Conservation (phyloP, 2,888 invertebrate genomes). For the Sinotaia quadrata region DNA sequence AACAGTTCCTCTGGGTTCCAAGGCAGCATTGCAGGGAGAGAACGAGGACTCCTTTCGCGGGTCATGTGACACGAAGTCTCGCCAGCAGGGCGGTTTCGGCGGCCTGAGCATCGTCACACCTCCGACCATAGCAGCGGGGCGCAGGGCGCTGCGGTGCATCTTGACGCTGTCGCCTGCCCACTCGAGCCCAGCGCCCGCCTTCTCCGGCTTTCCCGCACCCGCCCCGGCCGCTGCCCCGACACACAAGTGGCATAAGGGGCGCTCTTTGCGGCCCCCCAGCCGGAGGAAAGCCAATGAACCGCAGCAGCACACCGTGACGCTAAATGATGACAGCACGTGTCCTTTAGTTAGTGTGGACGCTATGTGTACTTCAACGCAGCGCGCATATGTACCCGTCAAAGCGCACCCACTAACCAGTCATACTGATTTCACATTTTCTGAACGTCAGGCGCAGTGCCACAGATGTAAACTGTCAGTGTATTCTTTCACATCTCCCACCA, state of each 20-base stretch:
- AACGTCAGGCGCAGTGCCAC: neutral
- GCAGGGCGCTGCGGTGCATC: conserved; percentile 17
- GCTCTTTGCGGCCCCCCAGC: conserved; percentile 27
- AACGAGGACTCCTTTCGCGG: conserved; percentile 17
- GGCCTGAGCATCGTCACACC: conserved; percentile 44
- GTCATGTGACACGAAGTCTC: conserved; percentile 52
- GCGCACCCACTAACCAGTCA: neutral
- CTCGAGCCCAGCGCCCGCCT: conserved; percentile 1
- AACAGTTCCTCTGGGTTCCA: conserved; percentile 5
- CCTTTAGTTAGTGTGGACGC: no score
- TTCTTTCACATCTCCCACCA: neutral
- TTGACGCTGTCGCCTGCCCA: conserved; percentile 7
- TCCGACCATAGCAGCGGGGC: conserved; percentile 15
- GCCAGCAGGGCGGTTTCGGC: conserved; percentile 65
- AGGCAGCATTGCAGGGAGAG: conserved; percentile 9
- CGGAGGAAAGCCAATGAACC: conserved; percentile 28
- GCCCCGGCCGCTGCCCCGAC: conserved; percentile 10
- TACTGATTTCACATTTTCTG: neutral
- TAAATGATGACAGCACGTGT: neutral
- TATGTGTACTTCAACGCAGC: neutral
- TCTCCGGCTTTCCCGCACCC: conserved; percentile 15
- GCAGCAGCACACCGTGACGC: conserved; percentile 31
- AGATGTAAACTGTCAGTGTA: neutral
- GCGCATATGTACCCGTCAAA: neutral
- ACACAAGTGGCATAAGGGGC: conserved; percentile 25